Evolutionary conservation across 2,888 invertebrate species (phyloP).

Genomic region (Colletes collaris): DNA sequence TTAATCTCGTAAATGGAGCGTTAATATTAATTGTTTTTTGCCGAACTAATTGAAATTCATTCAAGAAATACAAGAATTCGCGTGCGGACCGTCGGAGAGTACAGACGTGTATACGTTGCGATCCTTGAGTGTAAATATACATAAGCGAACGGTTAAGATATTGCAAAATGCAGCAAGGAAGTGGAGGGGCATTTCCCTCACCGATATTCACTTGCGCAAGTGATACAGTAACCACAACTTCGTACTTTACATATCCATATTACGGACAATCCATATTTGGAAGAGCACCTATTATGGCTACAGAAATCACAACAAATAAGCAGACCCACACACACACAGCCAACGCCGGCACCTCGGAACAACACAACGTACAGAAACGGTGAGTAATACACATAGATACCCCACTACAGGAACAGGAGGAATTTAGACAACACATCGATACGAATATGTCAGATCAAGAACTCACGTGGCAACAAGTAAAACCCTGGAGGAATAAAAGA

Average conservation of each 20-base stretch:
- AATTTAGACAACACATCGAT: slow-evolving; percentile 8
- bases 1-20: too few species aligned
- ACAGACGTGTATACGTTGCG: neutral
- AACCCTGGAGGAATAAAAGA: neutral
- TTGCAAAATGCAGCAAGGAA: slow-evolving; percentile 5
- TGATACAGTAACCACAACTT: slow-evolving; percentile 9
- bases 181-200: neutral
- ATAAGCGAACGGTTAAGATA: slow-evolving; percentile 16
- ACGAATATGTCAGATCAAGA: slow-evolving; percentile 2
- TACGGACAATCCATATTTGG: neutral
- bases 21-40: too few species aligned
- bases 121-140: neutral
- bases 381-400: neutral
- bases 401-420: neutral
- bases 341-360: too few species aligned
- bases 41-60: too few species aligned
- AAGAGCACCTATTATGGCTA: slow-evolving; percentile 4
- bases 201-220: slow-evolving; percentile 3
- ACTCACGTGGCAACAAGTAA: slow-evolving; percentile 2
- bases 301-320: neutral
- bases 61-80: neutral
- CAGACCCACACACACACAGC: neutral
- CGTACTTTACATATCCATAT: neutral
- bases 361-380: neutral
- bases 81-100: neutral